Base-by-base conservation (phyloP, 2,888 invertebrate genomes). In the Apodemia hepburni region DNA sequence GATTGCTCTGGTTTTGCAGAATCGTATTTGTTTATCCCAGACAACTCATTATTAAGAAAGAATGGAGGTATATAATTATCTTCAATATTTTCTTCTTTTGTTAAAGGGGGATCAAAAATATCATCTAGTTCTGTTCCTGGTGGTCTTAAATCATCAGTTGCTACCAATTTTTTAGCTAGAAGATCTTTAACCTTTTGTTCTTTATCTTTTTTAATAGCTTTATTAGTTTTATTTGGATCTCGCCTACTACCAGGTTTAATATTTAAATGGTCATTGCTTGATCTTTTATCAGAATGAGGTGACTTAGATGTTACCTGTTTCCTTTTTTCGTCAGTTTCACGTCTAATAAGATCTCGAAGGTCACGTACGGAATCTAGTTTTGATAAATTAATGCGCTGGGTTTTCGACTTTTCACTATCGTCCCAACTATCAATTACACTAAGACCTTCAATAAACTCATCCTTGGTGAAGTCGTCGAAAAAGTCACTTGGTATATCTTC, bases 401-500 rank as follows among this genome's bases (percentile, higher is more conserved):
- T 60, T 42, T 69, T 69, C 35, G 61, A 68, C 47, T 64, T 69
- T 1, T 73, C 75, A 15, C 73, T 75, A 42, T 82, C 87, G 59
- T 85, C 81, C 89, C 89, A 89, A 71, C 85, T 87, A 67, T 91
- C 91, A 60, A 91, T 82, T 61, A 91, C 88, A 79, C 85, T 88
- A 38, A 91, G 82, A 71, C 90, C 88, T 71, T 86, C 80, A 72
- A 91, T 87, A 72, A 91, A 90, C 38, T 90, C 89, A 9, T 85
- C 89, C 70, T 84, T 90, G 64, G 68, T 77, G 72, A 91, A 90
- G 68, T 90, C 90, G 69, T 91, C 91, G 71, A 91, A 90, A 73
- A 90, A 90, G 78, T 90, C 89, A 79, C 88, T 90, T 6, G 90
- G 86, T 66, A 91, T 76, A 70, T 90, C 89, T 71, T 90, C 90